These are phyloP conservation scores for Isurus oxyrinchus DNA, from an alignment of 2,113 vertebrate species.

Conservation along the genomic window DNA sequence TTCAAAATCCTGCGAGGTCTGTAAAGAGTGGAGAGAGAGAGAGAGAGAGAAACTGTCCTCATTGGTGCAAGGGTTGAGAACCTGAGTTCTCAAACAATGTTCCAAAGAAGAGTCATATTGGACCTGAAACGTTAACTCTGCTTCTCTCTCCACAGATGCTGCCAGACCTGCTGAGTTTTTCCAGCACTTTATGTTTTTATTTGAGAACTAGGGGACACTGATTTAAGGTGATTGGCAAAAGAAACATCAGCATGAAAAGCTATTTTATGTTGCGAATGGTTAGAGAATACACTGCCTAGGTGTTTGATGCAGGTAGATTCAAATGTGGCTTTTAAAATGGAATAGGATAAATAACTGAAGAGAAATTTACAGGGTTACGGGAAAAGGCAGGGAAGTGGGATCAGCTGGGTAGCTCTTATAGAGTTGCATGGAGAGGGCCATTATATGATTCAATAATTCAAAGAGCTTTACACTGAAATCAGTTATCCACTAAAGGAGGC, in stretches of 20 bases:
- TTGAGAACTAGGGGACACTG: no score
- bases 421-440: not conserved
- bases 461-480: not conserved
- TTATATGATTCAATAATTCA: not conserved
- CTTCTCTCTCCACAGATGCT: no score
- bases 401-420: not conserved
- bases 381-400: not conserved
- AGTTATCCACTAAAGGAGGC: not conserved
- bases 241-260: no score
- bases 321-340: not conserved
- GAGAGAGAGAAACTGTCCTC: not conserved
- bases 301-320: not conserved
- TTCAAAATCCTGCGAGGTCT: not conserved
- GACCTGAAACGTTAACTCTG: no score
- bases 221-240: no score
- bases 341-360: not conserved
- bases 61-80: not conserved
- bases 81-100: no score
- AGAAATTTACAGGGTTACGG: not conserved
- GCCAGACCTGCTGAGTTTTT: no score
- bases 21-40: not conserved
- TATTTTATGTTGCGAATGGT: not conserved
- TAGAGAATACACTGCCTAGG: not conserved
- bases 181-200: no score
- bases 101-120: no score